phyloP scores from a whole-genome alignment of 2,113 vertebrate species.

The Sinocyclocheilus maitianheensis region DNA sequence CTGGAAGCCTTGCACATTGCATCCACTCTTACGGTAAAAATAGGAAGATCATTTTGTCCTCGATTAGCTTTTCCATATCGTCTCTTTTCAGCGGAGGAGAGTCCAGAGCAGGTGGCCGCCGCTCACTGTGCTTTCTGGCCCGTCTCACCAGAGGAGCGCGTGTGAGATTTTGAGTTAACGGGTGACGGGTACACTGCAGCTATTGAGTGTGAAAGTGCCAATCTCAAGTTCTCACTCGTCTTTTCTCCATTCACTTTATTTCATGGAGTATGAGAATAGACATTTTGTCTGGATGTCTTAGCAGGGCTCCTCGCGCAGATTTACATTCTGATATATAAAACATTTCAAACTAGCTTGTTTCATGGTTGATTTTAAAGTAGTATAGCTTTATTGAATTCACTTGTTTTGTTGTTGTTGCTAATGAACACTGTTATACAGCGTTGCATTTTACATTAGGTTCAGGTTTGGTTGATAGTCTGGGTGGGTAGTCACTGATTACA shows the following conservation, averaged over 20 bases:
- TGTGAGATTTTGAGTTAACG: conserved; percentile 5
- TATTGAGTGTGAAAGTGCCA: neutral
- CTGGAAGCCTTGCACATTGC: neutral
- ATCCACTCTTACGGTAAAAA: neutral
- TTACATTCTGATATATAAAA: neutral
- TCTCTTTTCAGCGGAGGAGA: neutral
- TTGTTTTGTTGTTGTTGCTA: too few species aligned
- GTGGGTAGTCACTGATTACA: too few species aligned
- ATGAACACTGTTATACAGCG: neutral
- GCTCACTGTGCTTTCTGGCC: neutral
- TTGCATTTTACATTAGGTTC: neutral
- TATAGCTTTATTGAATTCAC: neutral
- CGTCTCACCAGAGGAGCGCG: neutral
- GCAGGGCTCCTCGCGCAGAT: neutral
- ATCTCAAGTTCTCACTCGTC: conserved; percentile 10
- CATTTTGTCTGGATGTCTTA: neutral
- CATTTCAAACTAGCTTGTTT: neutral
- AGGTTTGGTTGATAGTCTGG: too few species aligned
- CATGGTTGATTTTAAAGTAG: neutral
- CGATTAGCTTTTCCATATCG: neutral
- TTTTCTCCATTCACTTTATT: neutral
- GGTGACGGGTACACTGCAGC: neutral
- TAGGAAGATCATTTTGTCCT: neutral
- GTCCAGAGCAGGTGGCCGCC: neutral
- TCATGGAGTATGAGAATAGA: neutral